Evolutionary conservation across 2,113 vertebrate genomes (phyloP).

Genomic region (Euleptes europaea): DNA sequence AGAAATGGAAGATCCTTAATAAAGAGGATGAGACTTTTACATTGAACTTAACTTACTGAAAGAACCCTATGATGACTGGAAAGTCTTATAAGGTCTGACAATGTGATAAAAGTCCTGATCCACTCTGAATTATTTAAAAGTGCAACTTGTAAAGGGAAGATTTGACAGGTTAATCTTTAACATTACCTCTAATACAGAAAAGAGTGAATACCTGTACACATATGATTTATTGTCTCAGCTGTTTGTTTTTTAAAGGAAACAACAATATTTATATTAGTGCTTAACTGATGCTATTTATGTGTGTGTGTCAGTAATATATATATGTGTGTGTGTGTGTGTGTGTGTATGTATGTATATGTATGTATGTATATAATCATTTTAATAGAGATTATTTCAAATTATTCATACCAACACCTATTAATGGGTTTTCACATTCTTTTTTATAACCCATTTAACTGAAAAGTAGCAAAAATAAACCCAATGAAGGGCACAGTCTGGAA

Average conservation of each 20-base stretch:
- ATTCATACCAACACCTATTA: constrained; percentile 28
- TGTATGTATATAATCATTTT: background rate
- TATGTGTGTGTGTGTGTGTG: background rate
- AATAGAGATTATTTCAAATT: constrained; percentile 1
- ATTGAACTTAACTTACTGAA: too few species aligned
- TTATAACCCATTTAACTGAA: constrained; percentile 44
- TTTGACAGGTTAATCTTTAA: background rate
- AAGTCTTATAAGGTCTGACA: too few species aligned
- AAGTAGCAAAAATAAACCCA: background rate
- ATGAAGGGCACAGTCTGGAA: background rate
- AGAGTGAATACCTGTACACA: background rate
- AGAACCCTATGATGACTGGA: too few species aligned
- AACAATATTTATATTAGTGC: constrained; percentile 28
- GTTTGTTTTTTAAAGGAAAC: too few species aligned
- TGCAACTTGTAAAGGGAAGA: too few species aligned
- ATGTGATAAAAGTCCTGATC: too few species aligned
- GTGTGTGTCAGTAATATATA: too few species aligned
- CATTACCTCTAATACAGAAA: background rate
- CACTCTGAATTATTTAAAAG: too few species aligned
- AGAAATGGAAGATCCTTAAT: too few species aligned
- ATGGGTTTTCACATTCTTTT: constrained; percentile 3
- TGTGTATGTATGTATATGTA: too few species aligned
- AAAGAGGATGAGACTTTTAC: too few species aligned
- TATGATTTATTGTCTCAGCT: too few species aligned
- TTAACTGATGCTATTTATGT: background rate